These are phyloP conservation scores for Stomatorhinus ivindoensis DNA, from an alignment of 2,113 vertebrate genomes.

Conservation along the genomic window DNA sequence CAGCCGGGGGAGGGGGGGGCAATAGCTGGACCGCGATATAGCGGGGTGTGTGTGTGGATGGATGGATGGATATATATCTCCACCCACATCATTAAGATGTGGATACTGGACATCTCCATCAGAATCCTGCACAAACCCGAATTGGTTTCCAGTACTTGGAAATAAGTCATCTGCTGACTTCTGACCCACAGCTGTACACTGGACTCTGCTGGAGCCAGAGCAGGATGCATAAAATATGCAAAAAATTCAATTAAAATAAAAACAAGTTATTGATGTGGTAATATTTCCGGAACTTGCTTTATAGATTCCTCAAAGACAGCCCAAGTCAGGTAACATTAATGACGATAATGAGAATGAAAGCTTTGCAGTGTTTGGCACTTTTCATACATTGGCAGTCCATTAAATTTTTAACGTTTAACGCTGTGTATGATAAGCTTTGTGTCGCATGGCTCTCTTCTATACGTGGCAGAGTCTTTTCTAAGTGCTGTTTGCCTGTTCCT, in stretches of 20 bases:
- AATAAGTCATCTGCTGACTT: neutral
- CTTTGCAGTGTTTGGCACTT: neutral
- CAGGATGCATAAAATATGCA: neutral
- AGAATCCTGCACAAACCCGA: neutral
- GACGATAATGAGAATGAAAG: neutral
- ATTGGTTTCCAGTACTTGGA: neutral
- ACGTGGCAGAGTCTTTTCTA: slow-evolving; percentile 38
- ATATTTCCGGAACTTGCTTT: neutral
- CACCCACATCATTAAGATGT: neutral
- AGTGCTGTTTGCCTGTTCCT: slow-evolving; percentile 93
- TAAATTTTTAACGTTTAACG: neutral
- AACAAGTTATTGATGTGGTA: neutral
- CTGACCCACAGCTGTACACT: neutral
- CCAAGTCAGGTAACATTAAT: neutral
- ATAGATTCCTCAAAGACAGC: neutral
- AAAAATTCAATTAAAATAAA: neutral
- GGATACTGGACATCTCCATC: neutral
- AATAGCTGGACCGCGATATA: too few species aligned
- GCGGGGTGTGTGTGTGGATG: too few species aligned
- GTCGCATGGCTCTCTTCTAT: neutral
- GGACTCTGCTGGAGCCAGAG: neutral
- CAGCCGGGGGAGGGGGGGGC: too few species aligned
- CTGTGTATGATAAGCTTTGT: neutral
- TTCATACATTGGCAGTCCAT: neutral
- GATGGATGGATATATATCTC: too few species aligned